phyloP scores from a whole-genome alignment of 2,797 vertebrate species.

The Peromyscus nudipes region DNA sequence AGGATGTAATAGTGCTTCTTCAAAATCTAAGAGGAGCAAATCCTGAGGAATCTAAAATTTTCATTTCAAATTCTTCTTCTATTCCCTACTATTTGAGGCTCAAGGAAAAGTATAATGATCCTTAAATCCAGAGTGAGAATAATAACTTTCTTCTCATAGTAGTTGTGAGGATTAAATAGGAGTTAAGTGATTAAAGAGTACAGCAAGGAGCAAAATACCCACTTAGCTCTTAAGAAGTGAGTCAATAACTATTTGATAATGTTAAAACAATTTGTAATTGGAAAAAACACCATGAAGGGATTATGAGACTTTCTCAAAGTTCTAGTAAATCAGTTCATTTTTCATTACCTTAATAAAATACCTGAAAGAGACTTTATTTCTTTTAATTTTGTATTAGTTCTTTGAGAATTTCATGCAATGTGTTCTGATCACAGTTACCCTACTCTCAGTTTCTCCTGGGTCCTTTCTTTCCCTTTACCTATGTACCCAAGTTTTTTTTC shows the following conservation, averaged over 20 bases:
- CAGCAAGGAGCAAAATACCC: not conserved
- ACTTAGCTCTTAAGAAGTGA: not conserved
- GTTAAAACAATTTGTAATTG: not conserved
- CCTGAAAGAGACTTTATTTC: not conserved
- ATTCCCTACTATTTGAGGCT: not conserved
- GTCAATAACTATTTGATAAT: slow-evolving; percentile 9
- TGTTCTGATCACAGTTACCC: not conserved
- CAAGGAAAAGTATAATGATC: not conserved
- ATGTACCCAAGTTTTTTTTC: no score
- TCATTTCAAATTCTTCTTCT: not conserved
- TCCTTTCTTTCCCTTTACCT: not conserved
- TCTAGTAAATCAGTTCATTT: not conserved
- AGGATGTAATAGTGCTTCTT: not conserved
- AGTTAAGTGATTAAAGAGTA: slow-evolving; percentile 31
- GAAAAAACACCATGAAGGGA: not conserved
- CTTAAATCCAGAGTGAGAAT: not conserved
- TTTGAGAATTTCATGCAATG: not conserved
- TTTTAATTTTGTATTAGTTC: not conserved
- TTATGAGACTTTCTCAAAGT: not conserved
- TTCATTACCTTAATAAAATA: not conserved
- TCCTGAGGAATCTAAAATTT: not conserved
- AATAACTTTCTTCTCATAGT: slow-evolving; percentile 2
- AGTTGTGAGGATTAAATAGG: slow-evolving; percentile 11
- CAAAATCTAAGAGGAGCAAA: not conserved
- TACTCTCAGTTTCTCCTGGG: not conserved